Base-by-base conservation (phyloP, 1,140 invertebrate species). In the Phymorhynchus buccinoides region DNA sequence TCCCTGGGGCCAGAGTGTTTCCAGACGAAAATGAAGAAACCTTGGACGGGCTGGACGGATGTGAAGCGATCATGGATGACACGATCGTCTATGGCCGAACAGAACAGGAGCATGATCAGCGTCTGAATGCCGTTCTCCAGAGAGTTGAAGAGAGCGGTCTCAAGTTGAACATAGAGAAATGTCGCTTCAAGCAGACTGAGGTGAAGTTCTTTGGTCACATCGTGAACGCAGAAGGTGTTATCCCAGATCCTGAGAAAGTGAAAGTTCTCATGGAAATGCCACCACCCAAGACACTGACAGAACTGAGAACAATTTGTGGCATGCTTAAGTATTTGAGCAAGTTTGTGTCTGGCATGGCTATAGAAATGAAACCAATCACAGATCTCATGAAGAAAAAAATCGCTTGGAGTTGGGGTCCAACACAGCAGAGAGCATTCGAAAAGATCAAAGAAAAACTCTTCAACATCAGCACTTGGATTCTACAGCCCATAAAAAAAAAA, bases 151-250 rank as follows among this genome's bases (percentile, higher is more conserved):
- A 88, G 66, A 71, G 84, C 37, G 88, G 89, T 32, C 42, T 93
- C 14, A 89, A 75, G 41, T 48, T 94, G 1, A 93, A 93, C 78
- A 89, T 84, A 42, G 84, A 90, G 71, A 94, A 94, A 88, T 91
- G 93, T 88, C 66, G 89, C n/a, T 91, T 93, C 82, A 32, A 73
- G 27, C 71, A 79, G 41, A n/a, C 12, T 27, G 66, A 85, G 35
- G 41, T 86, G 18, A 79, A 83, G 41, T 86, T 83, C 42, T 84
- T 87, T 62, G 85, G 87, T 4, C 87, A 86, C 37, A 52, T 84
- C 7, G 77, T 86, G 35, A 81, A 39, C 41, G 35, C 27, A 37
- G 41, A 37, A 6, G 84, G 84, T 9, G 37, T 80, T 3, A 90
- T 90, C 66, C 87, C 91, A 52, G 91, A 93, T 52, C 90, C 89